Evolutionary conservation across 2,888 invertebrate species (phyloP), one percentile per base, ranked within the genome.

Genomic region (Phengaris arion): DNA sequence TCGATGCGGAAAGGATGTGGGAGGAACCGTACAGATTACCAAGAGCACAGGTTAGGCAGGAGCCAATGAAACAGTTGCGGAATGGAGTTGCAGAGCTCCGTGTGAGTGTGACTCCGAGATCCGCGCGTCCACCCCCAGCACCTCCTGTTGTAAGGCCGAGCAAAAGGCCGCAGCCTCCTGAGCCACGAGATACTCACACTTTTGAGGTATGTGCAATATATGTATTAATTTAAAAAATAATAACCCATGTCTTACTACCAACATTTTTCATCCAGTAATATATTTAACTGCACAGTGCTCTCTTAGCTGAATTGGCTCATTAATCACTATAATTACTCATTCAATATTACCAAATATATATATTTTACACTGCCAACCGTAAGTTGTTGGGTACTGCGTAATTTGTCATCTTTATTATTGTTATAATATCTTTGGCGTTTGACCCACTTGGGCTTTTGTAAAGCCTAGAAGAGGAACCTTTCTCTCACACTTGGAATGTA

Each of bases 1-100:
- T 88, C 48, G 90, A 89, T 72, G 80, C 87, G 2, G 90, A 91
- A 48, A 85, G 87, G 59, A 77, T 93, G 76, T 93, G 93, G 93
- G 93, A 93, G 75, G 93, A 93, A 79, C 92, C 93, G 6, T 93
- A 93, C 77, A 85, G 89, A 78, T 81, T 93, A 75, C 93, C 93
- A 0, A 84, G 93, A 7, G 93, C 89, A n/a, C 93, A 93, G 77
- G 80, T 83, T 35, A 82, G 85, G 5, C 93, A 90, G 75, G 93
- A 92, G 75, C 84, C 91, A n/a, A 85, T 93, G 68, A 89, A 90
- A 76, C 92, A 91, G 78, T 80, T 93, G 70, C 85, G 89, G 48
- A 89, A 89, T 79, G 90, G 92, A 69, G 88, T 93, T 1, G 88
- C 93, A 7, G 93, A 93, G 80, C 81, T 93, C 74, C 86, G 92